These are phyloP conservation scores for Chionis minor DNA, from an alignment of 2,113 vertebrate species.

Conservation along the genomic window DNA sequence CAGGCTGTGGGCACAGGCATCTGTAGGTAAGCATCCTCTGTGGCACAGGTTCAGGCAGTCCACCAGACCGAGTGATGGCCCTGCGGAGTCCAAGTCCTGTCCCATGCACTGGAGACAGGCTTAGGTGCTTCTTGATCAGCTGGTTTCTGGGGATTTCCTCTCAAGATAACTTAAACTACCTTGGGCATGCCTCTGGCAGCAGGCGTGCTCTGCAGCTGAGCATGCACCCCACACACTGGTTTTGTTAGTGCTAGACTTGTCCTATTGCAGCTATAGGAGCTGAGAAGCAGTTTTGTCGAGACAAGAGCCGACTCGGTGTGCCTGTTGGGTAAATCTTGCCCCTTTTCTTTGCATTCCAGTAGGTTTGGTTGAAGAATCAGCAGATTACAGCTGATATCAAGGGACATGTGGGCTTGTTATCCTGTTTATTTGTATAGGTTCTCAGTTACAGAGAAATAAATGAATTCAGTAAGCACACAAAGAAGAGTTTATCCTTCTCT, in stretches of 20 bases:
- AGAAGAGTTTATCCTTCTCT: slow-evolving; percentile 32
- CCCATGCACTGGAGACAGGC: not conserved
- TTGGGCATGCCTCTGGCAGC: fast-evolving
- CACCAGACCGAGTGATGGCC: not conserved
- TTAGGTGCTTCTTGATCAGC: not conserved
- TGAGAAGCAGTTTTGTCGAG: not conserved
- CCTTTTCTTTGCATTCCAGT: not conserved
- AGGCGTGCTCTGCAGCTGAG: not conserved
- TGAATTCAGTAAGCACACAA: not conserved
- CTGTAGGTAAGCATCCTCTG: not conserved
- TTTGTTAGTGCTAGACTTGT: not conserved
- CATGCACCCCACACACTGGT: fast-evolving
- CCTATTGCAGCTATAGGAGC: not conserved
- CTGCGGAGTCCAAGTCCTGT: not conserved
- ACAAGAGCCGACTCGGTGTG: not conserved
- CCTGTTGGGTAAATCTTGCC: not conserved
- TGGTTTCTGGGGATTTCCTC: not conserved
- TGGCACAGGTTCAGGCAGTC: not conserved
- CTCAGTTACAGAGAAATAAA: slow-evolving; percentile 47
- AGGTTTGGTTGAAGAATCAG: not conserved
- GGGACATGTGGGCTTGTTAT: not conserved
- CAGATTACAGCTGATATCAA: slow-evolving; percentile 6
- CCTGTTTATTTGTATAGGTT: not conserved
- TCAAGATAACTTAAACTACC: not conserved
- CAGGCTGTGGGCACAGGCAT: not conserved